phyloP scores from a whole-genome alignment of 1,140 invertebrate species.

The Drosophila sturtevanti region DNA sequence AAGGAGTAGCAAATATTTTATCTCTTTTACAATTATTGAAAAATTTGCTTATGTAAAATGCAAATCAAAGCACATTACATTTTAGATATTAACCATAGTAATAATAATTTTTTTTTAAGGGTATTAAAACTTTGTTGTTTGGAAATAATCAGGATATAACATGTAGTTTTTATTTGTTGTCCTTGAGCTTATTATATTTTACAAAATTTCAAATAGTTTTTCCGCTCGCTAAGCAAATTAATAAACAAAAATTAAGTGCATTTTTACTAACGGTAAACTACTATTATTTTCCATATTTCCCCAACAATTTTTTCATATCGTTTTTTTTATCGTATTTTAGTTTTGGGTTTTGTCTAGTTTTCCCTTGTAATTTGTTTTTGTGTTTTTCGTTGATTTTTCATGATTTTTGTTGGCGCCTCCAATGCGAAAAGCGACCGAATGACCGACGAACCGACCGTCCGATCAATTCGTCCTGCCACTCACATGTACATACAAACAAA shows the following conservation, averaged over 20 bases:
- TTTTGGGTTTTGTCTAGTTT: constrained; percentile 34
- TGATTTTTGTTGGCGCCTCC: neutral
- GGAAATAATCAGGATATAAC: neutral
- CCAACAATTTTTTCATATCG: neutral
- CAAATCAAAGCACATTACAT: too few relatives aligned
- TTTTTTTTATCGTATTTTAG: constrained; percentile 2
- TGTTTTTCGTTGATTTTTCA: neutral
- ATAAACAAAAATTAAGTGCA: constrained; percentile 46
- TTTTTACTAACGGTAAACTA: constrained; percentile 10
- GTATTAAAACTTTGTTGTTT: neutral
- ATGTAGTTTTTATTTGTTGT: neutral
- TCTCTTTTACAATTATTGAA: too few relatives aligned
- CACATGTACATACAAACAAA: neutral
- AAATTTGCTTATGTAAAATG: too few relatives aligned
- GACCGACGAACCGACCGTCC: neutral
- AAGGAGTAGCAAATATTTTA: too few relatives aligned
- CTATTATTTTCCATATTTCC: neutral
- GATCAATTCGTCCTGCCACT: neutral
- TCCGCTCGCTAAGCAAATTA: constrained; percentile 41
- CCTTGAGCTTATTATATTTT: constrained; percentile 1
- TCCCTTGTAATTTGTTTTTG: neutral
- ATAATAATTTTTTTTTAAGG: too few relatives aligned
- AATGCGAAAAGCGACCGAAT: neutral
- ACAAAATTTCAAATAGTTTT: constrained; percentile 32
- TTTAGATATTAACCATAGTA: too few relatives aligned